Conservation (phyloP, 2,888 invertebrate genomes). For the Trachelus stipa region DNA sequence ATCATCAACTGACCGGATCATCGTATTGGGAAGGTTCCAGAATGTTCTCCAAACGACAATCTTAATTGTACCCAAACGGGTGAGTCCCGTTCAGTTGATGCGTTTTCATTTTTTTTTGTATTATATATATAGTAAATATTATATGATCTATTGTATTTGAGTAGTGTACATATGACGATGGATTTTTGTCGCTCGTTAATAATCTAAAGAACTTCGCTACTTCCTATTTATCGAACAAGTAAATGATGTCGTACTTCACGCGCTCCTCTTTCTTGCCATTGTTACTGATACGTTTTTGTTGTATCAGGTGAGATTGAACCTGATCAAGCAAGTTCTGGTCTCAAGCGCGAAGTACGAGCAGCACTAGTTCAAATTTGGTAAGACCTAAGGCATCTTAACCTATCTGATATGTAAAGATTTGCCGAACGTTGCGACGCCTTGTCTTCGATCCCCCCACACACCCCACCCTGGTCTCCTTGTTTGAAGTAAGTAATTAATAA, state of each 20-base stretch:
- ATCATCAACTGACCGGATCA: not conserved
- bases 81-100: not conserved
- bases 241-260: not conserved
- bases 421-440: not conserved
- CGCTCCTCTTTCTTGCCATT: not conserved
- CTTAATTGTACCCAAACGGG: not conserved
- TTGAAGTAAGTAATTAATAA: not conserved
- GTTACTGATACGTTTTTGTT: not conserved
- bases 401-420: conserved; percentile 52
- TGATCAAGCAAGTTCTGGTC: not conserved
- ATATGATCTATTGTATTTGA: not conserved
- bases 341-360: not conserved
- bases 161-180: not conserved
- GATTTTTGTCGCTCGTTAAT: not conserved
- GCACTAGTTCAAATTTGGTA: conserved; percentile 10
- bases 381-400: conserved; percentile 32
- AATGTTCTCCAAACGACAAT: too few relatives aligned
- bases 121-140: not conserved
- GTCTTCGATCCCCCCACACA: not conserved
- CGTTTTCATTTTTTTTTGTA: not conserved
- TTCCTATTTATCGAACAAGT: not conserved
- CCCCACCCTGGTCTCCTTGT: too few relatives aligned
- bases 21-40: not conserved
- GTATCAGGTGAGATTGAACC: not conserved
- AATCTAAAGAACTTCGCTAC: not conserved